phyloP scores from a whole-genome alignment of 2,888 invertebrate genomes.

The Standfussiana lucernea region DNA sequence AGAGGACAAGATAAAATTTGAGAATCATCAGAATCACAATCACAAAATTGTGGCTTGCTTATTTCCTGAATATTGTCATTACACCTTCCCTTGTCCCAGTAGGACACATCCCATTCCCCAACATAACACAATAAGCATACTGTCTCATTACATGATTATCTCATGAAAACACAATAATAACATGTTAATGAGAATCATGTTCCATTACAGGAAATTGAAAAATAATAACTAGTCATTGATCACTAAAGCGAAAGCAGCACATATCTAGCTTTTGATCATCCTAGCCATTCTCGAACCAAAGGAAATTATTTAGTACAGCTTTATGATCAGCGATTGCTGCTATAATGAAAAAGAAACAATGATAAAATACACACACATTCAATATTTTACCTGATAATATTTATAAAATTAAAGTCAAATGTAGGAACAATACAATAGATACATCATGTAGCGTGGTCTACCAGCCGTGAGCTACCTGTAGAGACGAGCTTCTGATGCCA shows the following conservation, averaged over 20 bases:
- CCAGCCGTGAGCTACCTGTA: conserved; percentile 99
- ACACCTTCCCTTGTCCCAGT: not conserved
- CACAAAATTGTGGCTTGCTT: not conserved
- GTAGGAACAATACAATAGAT: conserved; percentile 13
- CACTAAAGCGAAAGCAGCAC: not conserved
- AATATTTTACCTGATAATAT: conserved; percentile 8
- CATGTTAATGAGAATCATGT: not conserved
- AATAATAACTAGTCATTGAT: not conserved
- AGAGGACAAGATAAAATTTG: not conserved
- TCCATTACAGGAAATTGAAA: not conserved
- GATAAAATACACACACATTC: not conserved
- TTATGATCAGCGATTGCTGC: not conserved
- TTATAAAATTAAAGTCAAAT: not conserved
- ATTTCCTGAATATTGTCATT: not conserved
- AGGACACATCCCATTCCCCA: not conserved
- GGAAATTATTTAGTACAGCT: not conserved
- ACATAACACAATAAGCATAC: not conserved
- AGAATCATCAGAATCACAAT: not conserved
- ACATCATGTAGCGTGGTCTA: conserved; percentile 93
- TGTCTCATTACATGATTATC: not conserved
- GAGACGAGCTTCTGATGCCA: conserved; percentile 99
- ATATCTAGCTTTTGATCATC: not conserved
- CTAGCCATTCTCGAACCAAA: not conserved
- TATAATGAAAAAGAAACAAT: not conserved
- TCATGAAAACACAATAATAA: not conserved